Conservation (phyloP, 2,888 invertebrate genomes). For the Tetrapedia diversipes region DNA sequence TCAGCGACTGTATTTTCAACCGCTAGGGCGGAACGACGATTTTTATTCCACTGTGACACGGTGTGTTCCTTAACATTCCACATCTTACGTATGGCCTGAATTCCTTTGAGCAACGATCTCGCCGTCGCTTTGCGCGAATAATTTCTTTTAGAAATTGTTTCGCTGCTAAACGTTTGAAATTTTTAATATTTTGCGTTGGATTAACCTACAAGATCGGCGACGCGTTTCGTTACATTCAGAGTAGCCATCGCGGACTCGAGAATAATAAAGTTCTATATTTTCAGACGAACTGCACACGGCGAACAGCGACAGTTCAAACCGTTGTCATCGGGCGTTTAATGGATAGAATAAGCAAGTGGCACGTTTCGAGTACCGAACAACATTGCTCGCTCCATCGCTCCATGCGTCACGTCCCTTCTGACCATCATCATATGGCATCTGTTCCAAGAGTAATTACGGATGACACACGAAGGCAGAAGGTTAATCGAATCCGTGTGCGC, state of each 20-base stretch:
- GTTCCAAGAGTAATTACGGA: constrained; percentile 14
- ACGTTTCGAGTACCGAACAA: background rate
- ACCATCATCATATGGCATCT: constrained; percentile 7
- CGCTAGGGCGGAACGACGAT: background rate
- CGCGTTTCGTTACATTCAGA: background rate
- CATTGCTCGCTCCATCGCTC: background rate
- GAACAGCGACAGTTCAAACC: background rate
- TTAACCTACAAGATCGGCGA: background rate
- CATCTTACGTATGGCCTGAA: background rate
- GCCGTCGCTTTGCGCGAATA: background rate
- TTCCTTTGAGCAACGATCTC: background rate
- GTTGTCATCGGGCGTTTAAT: background rate
- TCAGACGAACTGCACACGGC: background rate
- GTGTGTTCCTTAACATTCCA: background rate
- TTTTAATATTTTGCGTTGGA: background rate
- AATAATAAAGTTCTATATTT: background rate
- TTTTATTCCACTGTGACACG: constrained; percentile 7
- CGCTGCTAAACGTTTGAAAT: background rate
- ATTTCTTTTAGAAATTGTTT: background rate
- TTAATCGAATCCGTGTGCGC: constrained; percentile 32
- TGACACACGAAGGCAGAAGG: constrained; percentile 26
- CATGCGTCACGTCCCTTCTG: constrained; percentile 1
- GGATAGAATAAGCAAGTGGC: background rate
- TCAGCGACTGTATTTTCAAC: constrained; percentile 5
- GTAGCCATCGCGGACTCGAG: background rate